A percentile compares a stretch with the other conserved stretches of the same genome.
Evolutionary conservation across 2,888 invertebrate genomes (phyloP).

Genomic region (Eupithecia dodoneata): DNA sequence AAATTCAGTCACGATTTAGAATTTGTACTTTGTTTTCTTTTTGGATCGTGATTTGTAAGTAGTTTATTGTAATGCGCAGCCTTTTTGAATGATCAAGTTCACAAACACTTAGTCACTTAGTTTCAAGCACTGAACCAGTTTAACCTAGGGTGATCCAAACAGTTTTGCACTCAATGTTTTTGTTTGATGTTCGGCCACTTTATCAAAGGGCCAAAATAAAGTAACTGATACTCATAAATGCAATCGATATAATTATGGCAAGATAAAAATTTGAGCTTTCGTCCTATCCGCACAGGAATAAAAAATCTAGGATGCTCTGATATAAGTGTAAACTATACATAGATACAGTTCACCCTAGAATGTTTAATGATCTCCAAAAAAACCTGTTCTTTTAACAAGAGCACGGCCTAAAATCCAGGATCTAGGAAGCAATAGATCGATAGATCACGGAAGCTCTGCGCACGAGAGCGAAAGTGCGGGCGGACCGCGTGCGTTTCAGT

Average conservation of each 20-base stretch:
- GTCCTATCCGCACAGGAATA: neutral
- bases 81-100: conserved; percentile 6
- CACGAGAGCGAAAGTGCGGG: conserved; percentile 78
- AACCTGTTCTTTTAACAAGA: neutral
- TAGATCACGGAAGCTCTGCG: conserved; percentile 58
- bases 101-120: conserved; percentile 7
- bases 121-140: neutral
- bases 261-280: neutral
- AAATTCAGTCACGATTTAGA: conserved; percentile 13
- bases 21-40: conserved; percentile 9
- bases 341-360: conserved; percentile 1
- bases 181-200: neutral
- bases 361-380: neutral
- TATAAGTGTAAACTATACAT: neutral
- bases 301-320: conserved; percentile 4
- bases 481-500: conserved; percentile 69
- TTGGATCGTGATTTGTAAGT: neutral
- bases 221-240: neutral
- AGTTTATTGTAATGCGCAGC: neutral
- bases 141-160: neutral
- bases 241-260: neutral
- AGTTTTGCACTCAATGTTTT: neutral
- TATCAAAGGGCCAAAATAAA: neutral
- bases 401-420: conserved; percentile 11
- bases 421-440: conserved; percentile 40